Conservation (phyloP, 2,888 invertebrate genomes). For the Ceratothoa steindachneri region DNA sequence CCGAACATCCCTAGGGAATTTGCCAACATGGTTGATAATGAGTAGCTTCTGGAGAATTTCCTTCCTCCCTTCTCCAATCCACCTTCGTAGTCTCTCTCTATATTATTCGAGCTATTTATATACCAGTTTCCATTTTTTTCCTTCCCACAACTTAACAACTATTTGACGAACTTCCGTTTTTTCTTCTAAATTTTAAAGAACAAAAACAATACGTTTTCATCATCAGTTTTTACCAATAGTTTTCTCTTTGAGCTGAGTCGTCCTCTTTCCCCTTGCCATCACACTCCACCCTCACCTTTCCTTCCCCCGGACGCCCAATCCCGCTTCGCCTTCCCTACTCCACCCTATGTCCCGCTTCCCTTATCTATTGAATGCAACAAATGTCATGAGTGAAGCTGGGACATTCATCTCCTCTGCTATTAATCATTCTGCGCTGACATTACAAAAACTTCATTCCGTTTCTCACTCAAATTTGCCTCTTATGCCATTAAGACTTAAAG, state of each 20-base stretch:
- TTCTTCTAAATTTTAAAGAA: neutral
- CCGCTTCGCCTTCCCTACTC: neutral
- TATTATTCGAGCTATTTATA: too few relatives aligned
- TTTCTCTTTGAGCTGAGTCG: neutral
- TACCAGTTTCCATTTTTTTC: too few relatives aligned
- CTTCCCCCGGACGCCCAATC: neutral
- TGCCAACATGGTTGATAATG: too few relatives aligned
- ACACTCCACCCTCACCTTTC: neutral
- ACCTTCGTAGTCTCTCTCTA: too few relatives aligned
- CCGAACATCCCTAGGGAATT: too few relatives aligned
- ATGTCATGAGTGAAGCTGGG: slow-evolving; percentile 35
- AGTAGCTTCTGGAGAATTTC: too few relatives aligned
- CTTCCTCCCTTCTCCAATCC: too few relatives aligned
- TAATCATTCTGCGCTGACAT: slow-evolving; percentile 41
- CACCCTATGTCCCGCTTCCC: neutral
- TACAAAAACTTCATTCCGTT: neutral
- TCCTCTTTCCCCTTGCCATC: neutral
- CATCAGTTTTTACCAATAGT: neutral
- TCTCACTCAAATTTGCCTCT: neutral
- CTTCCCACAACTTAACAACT: too few relatives aligned
- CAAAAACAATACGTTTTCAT: neutral
- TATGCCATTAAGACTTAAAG: neutral
- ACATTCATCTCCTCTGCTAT: slow-evolving; percentile 38
- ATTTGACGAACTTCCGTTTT: neutral
- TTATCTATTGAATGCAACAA: slow-evolving; percentile 45